Percentiles rank a stretch among this genome's conserved stretches.
Conservation (phyloP, 2,113 vertebrate genomes). For the Rallus limicola region DNA sequence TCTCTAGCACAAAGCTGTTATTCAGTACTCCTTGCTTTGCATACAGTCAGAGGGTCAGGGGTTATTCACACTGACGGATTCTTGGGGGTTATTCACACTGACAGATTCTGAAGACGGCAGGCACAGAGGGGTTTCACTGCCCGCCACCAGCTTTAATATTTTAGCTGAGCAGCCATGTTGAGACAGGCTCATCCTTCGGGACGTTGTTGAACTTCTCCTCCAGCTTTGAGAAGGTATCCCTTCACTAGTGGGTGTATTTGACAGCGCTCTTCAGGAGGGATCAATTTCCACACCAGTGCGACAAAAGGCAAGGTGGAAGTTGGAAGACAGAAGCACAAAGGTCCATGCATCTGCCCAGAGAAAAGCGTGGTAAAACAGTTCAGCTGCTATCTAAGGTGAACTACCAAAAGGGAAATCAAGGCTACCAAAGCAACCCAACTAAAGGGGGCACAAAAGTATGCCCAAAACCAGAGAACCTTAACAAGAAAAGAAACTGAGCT, state of each 20-base stretch:
- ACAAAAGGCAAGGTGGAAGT: conserved; percentile 68
- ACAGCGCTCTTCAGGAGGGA: conserved; percentile 71
- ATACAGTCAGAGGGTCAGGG: conserved; percentile 84
- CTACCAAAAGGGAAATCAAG: conserved; percentile 1
- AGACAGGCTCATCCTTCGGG: conserved; percentile 40
- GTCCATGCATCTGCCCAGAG: conserved; percentile 10
- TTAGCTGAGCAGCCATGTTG: conserved; percentile 64
- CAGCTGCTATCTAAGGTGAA: not conserved
- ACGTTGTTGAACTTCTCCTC: conserved; percentile 21
- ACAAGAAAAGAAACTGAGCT: not conserved
- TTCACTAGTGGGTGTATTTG: conserved; percentile 71
- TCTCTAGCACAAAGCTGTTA: conserved; percentile 75
- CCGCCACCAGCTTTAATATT: conserved; percentile 74
- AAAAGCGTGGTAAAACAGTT: not conserved
- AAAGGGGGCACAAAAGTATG: not conserved
- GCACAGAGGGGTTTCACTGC: conserved; percentile 73
- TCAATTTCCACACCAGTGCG: conserved; percentile 71
- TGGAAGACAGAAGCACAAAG: conserved; percentile 15
- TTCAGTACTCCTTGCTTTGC: conserved; percentile 78
- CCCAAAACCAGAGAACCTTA: not conserved
- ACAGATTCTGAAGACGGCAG: conserved; percentile 77
- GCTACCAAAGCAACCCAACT: not conserved
- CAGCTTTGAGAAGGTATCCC: conserved; percentile 73
- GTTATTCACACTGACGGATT: conserved; percentile 84
- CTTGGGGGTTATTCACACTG: conserved; percentile 85